phyloP scores from a whole-genome alignment of 2,888 invertebrate species.

The Agrotis segetum region DNA sequence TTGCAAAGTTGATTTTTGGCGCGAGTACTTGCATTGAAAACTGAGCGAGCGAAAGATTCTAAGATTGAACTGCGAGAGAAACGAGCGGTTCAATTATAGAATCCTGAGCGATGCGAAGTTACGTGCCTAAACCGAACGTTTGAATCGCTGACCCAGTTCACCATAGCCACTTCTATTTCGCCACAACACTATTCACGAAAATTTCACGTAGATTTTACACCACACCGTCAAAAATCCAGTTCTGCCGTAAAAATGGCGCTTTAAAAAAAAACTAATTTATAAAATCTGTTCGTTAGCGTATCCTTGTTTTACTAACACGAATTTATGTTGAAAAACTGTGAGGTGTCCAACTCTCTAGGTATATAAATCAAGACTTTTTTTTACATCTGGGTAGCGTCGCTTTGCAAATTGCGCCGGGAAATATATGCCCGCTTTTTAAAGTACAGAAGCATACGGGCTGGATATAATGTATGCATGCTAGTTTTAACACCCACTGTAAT shows the following conservation, averaged over 20 bases:
- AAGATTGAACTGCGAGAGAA: too few species aligned
- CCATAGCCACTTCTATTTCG: constrained; percentile 1
- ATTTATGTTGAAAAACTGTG: constrained; percentile 57
- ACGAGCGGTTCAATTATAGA: too few species aligned
- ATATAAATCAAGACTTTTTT: constrained; percentile 48
- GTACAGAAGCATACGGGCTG: constrained; percentile 50
- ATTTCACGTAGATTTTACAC: constrained; percentile 1
- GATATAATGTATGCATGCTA: constrained; percentile 46
- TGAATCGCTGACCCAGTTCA: constrained; percentile 10
- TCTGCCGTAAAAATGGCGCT: constrained; percentile 29
- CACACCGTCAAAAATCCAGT: background rate
- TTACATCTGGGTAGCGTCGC: constrained; percentile 30
- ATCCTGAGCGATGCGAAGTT: too few species aligned
- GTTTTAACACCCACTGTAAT: constrained; percentile 41
- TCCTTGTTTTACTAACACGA: constrained; percentile 52
- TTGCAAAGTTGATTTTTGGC: too few species aligned
- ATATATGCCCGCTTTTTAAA: constrained; percentile 56
- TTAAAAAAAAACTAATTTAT: constrained; percentile 55
- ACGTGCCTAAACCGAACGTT: background rate
- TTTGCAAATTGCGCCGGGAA: constrained; percentile 55
- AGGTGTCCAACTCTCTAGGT: constrained; percentile 47
- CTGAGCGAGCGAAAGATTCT: too few species aligned
- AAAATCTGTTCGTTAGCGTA: constrained; percentile 48
- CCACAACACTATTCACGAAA: constrained; percentile 12
- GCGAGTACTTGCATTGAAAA: too few species aligned